Evolutionary conservation across 2,888 invertebrate genomes (phyloP), one percentile per base, ranked within the genome.

Genomic region (Andrena minutula): DNA sequence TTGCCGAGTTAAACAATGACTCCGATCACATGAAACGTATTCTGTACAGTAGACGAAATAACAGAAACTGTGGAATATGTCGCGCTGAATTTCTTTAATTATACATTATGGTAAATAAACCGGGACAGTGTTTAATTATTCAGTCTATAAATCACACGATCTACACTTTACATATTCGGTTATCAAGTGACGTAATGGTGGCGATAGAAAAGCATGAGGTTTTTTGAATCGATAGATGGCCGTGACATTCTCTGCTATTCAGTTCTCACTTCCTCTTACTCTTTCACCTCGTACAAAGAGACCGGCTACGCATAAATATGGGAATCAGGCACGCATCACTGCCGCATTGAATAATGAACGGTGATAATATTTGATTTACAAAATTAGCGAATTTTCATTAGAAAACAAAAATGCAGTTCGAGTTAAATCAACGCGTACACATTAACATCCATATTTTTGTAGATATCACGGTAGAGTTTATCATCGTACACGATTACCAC

Each of bases 71-170:
- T 80, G 73, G 26, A 79, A 41, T 75, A 63, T 30, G 71, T 81
- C 61, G 26, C 51, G 20, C 28, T 74, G 51, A 63, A 82, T 77
- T 61, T 73, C 35, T 75, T 79, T 76, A 61, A 79, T 63, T 76
- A 79, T 51, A 79, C 60, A 75, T 71, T 68, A 71, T 58, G 70
- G 77, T 77, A 85, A 87, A 87, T 86, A 86, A 87, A 78, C 79
- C 41, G 82, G 86, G 74, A 76, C 74, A 87, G 83, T 83, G 72
- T 86, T 85, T 64, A 87, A 74, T 58, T 69, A 51, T 73, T 75
- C 66, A 64, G 56, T 80, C 70, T 80, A 75, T 61, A 28, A 66
- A 51, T 66, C 60, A 23, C 51, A 51, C 60, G 32, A 49, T 71
- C 74, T 80, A 81, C 53, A 79, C 41, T 79, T 69, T 65, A 61